phyloP scores from a whole-genome alignment of 2,888 invertebrate species.

The Tubiluchus corallicola region DNA sequence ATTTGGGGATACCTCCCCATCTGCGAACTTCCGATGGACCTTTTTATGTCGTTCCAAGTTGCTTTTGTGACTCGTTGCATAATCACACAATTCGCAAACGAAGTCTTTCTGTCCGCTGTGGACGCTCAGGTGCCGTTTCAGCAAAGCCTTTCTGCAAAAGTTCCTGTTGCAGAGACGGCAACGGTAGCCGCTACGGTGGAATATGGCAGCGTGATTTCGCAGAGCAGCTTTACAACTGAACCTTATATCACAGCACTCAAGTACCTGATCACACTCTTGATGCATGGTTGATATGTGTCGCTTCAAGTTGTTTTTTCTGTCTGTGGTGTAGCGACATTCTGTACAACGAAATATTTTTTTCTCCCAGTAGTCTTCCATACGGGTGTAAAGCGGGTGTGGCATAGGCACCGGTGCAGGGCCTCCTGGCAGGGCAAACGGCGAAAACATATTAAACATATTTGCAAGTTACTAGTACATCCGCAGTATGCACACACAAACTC shows the following conservation, averaged over 20 bases:
- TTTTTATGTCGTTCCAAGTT: conserved; percentile 30
- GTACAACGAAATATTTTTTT: not conserved
- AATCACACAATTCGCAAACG: conserved; percentile 27
- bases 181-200: conserved; percentile 28
- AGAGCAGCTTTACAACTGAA: conserved; percentile 29
- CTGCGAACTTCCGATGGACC: conserved; percentile 17
- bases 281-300: conserved; percentile 31
- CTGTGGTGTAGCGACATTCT: conserved; percentile 24
- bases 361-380: not conserved
- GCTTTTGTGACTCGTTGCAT: conserved; percentile 32
- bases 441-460: not conserved
- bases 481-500: not conserved
- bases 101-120: conserved; percentile 32
- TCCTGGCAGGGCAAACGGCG: not conserved
- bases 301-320: conserved; percentile 29
- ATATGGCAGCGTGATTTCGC: conserved; percentile 25
- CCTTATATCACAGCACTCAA: conserved; percentile 26
- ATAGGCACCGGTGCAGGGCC: not conserved
- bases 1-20: not conserved
- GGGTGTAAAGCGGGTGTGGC: not conserved
- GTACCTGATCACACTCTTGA: conserved; percentile 19
- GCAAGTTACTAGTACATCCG: not conserved
- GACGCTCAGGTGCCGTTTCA: conserved; percentile 29
- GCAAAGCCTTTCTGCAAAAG: conserved; percentile 30
- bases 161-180: conserved; percentile 27